Base-by-base conservation (phyloP, 1,140 invertebrate species). In the Trypoxylus dichotomus region DNA sequence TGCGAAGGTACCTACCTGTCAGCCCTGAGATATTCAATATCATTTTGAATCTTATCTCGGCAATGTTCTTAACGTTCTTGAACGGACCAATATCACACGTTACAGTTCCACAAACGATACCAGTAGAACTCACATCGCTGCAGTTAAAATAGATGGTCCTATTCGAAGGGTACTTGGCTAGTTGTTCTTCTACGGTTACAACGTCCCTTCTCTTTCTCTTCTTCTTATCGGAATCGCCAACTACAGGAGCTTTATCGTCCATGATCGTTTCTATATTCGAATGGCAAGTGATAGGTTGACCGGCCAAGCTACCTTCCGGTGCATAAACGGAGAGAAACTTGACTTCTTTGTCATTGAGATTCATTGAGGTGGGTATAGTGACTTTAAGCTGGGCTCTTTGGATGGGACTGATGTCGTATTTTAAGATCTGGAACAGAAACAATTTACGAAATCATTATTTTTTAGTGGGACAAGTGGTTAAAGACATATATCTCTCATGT, bases 401-500 rank as follows among this genome's bases (percentile, higher is more conserved):
- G 8, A 87, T 83, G 13, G 85, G 83, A 84, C 86, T 88, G 1
- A 71, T 60, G 25, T 86, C 87, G 74, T 86, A 85, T 79, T 87
- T 88, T 79, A 86, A 85, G 21, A 88, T 82, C 77, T 87, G 84
- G 74, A 83, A 87, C 2, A 10, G 11, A 27, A 25, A 73, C 21
- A 74, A 60, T 79, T 15, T 15, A 21, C 19, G 24, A n/a, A n/a
- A n/a, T n/a, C n/a, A n/a, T n/a, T n/a, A n/a, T n/a, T n/a, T n/a
- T n/a, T n/a, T n/a, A n/a, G n/a, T n/a, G n/a, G n/a, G n/a, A n/a
- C n/a, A n/a, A n/a, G n/a, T n/a, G n/a, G n/a, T n/a, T n/a, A n/a
- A n/a, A n/a, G n/a, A n/a, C n/a, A n/a, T n/a, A n/a, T n/a, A n/a
- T n/a, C n/a, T n/a, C n/a, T n/a, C n/a, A n/a, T n/a, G n/a, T n/a